Base-by-base conservation (phyloP, 1,140 invertebrate species). In the Monomorium pharaonis region DNA sequence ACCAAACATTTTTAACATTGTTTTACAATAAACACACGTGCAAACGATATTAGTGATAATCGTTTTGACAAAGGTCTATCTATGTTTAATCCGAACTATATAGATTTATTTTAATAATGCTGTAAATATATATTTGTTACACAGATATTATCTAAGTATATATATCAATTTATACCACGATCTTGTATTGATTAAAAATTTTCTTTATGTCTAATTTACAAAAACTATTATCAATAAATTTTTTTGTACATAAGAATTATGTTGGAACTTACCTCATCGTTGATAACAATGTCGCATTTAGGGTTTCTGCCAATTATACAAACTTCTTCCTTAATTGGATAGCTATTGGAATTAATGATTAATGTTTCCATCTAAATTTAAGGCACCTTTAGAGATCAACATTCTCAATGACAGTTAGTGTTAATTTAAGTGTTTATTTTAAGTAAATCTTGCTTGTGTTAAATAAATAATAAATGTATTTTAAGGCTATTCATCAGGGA, bases 301-400 rank as follows among this genome's bases (percentile, higher is more conserved):
- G 60, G 65, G 60, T n/a, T n/a, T 16, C 91, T 88, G 16, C 91
- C 91, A 75, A 92, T 90, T 51, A 54, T 86, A 49, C 44, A 89
- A 30, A 80, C 60, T 14, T 91, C 91, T 24, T 37, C 49, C 6
- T 86, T 63, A 27, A 92, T 86, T 16, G 62, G 56, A 80, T 90
- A 65, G 4, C 47, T 12, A 18, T 10, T 65, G 3, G 37, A 44
- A 44, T 63, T 44, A 9, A 92, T 63, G 1, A 0, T 54, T 27
- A 92, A 56, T 14, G 49, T 67, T 51, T 86, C 91, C 44, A 92
- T 24, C 92, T 92, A 49, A 87, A 92, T 69, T 63, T n/a, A n/a
- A n/a, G n/a, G n/a, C n/a, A n/a, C n/a, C n/a, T n/a, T n/a, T n/a
- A n/a, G n/a, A n/a, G n/a, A n/a, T n/a, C n/a, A n/a, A n/a, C n/a